Percentiles rank a stretch among this genome's conserved stretches.
Evolutionary conservation across 1,140 invertebrate genomes (phyloP).

Genomic region (Zaprionus taronus): DNA sequence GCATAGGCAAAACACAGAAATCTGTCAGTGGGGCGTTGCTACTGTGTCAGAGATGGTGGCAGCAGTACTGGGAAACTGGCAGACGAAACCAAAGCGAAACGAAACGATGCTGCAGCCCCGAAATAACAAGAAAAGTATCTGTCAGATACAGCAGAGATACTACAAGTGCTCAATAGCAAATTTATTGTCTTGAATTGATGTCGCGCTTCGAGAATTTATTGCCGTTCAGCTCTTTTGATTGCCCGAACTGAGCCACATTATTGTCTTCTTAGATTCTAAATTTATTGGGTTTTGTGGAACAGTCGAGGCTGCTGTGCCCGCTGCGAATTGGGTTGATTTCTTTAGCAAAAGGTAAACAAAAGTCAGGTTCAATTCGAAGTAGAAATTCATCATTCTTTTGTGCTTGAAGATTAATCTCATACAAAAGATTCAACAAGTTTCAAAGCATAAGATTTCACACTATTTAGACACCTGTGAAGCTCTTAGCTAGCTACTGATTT

Average conservation of each 20-base stretch:
- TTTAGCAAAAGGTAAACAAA: not conserved
- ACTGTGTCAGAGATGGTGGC: conserved; percentile 55
- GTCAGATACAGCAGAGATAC: conserved; percentile 54
- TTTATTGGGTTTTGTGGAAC: conserved; percentile 44
- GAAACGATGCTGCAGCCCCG: conserved; percentile 1
- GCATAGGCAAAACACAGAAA: conserved; percentile 51
- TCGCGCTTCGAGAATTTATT: conserved; percentile 58
- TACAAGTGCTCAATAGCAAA: conserved; percentile 48
- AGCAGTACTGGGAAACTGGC: not conserved
- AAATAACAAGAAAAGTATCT: conserved; percentile 54
- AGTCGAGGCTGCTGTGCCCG: conserved; percentile 23
- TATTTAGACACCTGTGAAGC: not conserved
- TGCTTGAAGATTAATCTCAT: not conserved
- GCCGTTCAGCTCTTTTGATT: conserved; percentile 25
- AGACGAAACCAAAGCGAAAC: conserved; percentile 13
- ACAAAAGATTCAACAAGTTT: not conserved
- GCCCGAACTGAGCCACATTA: conserved; percentile 10
- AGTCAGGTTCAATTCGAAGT: not conserved
- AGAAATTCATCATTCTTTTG: not conserved
- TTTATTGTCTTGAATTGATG: conserved; percentile 62
- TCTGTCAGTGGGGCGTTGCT: conserved; percentile 80
- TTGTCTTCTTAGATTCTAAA: conserved; percentile 35
- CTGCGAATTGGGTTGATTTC: conserved; percentile 57
- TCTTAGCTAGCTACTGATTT: not conserved
- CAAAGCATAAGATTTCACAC: not conserved